Percentiles rank a stretch among this genome's conserved stretches.
These are phyloP conservation scores for Athrips mouffetella DNA, from an alignment of 2,888 invertebrate species.

Conservation along the genomic window DNA sequence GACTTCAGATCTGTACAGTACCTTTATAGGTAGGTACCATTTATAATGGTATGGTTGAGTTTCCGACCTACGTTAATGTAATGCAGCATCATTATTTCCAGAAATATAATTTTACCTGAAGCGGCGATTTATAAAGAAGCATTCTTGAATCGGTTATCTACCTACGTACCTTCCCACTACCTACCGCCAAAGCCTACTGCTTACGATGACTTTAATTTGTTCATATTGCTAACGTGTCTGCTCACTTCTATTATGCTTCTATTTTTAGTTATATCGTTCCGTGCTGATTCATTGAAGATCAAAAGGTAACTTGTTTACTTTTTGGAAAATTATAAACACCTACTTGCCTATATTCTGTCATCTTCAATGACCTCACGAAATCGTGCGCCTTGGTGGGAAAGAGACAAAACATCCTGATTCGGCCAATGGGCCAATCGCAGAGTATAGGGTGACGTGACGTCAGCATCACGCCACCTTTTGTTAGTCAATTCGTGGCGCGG, in stretches of 20 bases:
- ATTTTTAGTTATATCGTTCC: neutral
- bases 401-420: conserved; percentile 31
- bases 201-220: too few relatives aligned
- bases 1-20: too few relatives aligned
- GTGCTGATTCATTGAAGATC: conserved; percentile 7
- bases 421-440: conserved; percentile 57
- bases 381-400: conserved; percentile 7
- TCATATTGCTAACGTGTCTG: too few relatives aligned
- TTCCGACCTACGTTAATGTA: too few relatives aligned
- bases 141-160: too few relatives aligned
- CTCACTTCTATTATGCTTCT: neutral
- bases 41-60: too few relatives aligned
- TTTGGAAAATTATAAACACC: conserved; percentile 4
- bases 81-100: too few relatives aligned
- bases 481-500: conserved; percentile 61
- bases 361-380: conserved; percentile 12
- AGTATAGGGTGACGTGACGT: conserved; percentile 73
- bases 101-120: too few relatives aligned
- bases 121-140: too few relatives aligned
- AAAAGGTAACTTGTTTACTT: neutral
- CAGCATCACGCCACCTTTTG: conserved; percentile 77
- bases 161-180: too few relatives aligned
- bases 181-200: too few relatives aligned
- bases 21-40: too few relatives aligned
- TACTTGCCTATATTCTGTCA: conserved; percentile 4